Percentiles rank a stretch among this genome's conserved stretches.
Evolutionary conservation across 2,113 vertebrate genomes (phyloP).

Genomic region (Mesoclemmys tuberculata): DNA sequence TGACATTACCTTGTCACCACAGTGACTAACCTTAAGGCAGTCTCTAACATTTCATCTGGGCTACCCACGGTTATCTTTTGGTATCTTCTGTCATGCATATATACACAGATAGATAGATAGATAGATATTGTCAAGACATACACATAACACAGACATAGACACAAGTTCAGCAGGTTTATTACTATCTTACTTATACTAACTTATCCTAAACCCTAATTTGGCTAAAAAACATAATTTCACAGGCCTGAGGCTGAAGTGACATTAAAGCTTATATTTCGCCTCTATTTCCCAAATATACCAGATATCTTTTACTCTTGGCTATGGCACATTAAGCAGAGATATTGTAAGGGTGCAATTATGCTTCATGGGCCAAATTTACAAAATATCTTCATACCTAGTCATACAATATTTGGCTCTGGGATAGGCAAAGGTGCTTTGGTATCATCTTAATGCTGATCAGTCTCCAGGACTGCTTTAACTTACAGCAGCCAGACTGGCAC

Average conservation of each 20-base stretch:
- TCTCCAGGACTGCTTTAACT: not conserved
- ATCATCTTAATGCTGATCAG: not conserved
- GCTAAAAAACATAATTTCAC: too few species aligned
- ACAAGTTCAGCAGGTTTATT: not conserved
- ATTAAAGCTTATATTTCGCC: not conserved
- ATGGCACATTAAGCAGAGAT: not conserved
- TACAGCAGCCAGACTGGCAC: not conserved
- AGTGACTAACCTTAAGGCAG: too few species aligned
- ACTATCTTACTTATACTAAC: not conserved
- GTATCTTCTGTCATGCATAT: too few species aligned
- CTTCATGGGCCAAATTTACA: not conserved
- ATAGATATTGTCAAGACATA: too few species aligned
- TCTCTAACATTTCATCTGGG: too few species aligned
- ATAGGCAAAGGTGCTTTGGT: not conserved
- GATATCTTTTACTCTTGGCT: not conserved
- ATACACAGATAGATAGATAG: too few species aligned
- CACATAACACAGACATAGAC: not conserved
- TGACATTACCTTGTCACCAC: too few species aligned
- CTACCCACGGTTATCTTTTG: too few species aligned
- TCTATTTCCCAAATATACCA: not conserved
- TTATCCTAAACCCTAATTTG: not conserved
- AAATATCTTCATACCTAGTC: not conserved
- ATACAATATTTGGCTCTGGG: not conserved
- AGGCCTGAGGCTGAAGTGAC: not conserved
- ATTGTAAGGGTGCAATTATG: not conserved